Percentiles rank a stretch among this genome's conserved stretches.
Evolutionary conservation across 2,113 vertebrate genomes (phyloP).

Genomic region (Megalops atlanticus): DNA sequence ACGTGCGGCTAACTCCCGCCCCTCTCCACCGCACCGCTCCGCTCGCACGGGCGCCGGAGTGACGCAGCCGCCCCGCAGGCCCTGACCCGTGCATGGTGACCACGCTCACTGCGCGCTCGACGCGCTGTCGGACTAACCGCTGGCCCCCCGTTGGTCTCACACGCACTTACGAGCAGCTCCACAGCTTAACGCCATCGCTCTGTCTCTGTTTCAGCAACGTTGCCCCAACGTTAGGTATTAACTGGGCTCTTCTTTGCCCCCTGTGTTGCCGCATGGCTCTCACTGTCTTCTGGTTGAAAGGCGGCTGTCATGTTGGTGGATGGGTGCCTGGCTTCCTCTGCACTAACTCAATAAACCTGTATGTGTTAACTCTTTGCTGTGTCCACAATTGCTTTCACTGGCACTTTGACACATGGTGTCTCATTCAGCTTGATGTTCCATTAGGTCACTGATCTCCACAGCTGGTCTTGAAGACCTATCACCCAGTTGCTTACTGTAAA

Average conservation of each 20-base stretch:
- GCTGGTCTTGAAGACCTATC: not conserved
- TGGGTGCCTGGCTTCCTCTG: not conserved
- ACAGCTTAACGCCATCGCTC: not conserved
- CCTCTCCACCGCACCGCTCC: not conserved
- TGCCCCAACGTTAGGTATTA: not conserved
- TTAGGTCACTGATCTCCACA: not conserved
- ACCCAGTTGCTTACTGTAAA: not conserved
- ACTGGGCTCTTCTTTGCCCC: not conserved
- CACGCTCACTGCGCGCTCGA: not conserved
- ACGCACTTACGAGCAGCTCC: not conserved
- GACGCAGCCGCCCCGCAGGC: not conserved
- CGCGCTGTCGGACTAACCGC: conserved; percentile 8
- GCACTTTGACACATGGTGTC: not conserved
- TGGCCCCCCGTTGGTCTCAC: not conserved
- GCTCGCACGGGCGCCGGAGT: not conserved
- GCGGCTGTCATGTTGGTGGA: not conserved
- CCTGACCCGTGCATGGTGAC: not conserved
- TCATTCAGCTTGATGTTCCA: not conserved
- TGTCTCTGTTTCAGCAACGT: not conserved
- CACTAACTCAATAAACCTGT: not conserved
- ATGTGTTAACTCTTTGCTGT: not conserved
- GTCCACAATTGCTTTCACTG: not conserved
- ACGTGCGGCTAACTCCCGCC: not conserved
- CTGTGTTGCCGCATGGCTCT: not conserved
- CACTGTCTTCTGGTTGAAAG: not conserved